phyloP scores from a whole-genome alignment of 2,888 invertebrate genomes.

The Sinelater perroti region DNA sequence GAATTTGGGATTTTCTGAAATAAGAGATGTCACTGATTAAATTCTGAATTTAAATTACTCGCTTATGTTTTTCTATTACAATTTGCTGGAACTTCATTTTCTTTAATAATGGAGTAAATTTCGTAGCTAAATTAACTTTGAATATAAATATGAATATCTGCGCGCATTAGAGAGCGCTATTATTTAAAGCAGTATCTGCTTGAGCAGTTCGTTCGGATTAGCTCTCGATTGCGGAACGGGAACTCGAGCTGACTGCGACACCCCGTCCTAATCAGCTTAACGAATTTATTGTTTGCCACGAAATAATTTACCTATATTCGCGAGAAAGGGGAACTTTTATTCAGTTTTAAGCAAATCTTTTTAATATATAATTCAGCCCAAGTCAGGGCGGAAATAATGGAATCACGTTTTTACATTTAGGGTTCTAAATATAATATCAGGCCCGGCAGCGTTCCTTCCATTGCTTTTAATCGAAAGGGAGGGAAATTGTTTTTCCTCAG shows the following conservation, averaged over 20 bases:
- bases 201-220: conserved; percentile 53
- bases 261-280: conserved; percentile 51
- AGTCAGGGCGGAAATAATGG: conserved; percentile 9
- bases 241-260: conserved; percentile 45
- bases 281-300: conserved; percentile 52
- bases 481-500: conserved; percentile 1
- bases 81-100: conserved; percentile 42
- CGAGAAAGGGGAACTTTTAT: conserved; percentile 29
- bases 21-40: conserved; percentile 44
- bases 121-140: conserved; percentile 49
- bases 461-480: background rate
- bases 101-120: conserved; percentile 46
- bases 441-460: background rate
- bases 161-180: conserved; percentile 47
- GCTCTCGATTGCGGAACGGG: conserved; percentile 48
- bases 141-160: conserved; percentile 51
- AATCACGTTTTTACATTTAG: conserved; percentile 5
- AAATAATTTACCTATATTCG: conserved; percentile 42
- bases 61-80: conserved; percentile 39
- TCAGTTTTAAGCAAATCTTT: conserved; percentile 32
- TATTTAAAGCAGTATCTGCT: conserved; percentile 51
- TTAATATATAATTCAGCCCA: conserved; percentile 26
- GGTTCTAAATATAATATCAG: conserved; percentile 2
- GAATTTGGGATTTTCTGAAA: conserved; percentile 82
- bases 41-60: conserved; percentile 38